A percentile compares a stretch with the other conserved stretches of the same genome.
Evolutionary conservation across 2,888 invertebrate genomes (phyloP).

Genomic region (Papilio demoleus): DNA sequence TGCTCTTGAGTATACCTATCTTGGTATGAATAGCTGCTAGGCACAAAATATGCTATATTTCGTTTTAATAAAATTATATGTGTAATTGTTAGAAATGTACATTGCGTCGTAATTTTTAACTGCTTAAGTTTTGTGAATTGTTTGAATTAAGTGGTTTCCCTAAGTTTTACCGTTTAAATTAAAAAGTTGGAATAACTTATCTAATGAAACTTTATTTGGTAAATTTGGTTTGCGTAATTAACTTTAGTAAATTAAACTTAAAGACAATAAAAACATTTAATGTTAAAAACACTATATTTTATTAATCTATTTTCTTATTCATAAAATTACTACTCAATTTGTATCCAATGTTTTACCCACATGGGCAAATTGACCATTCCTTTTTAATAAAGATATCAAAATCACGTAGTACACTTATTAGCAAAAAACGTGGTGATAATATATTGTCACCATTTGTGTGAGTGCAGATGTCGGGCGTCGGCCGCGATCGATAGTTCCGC

Average conservation of each 20-base stretch:
- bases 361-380: background rate
- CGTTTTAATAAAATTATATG: background rate
- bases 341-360: background rate
- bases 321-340: background rate
- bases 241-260: background rate
- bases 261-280: background rate
- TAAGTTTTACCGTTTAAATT: background rate
- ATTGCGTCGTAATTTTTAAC: constrained; percentile 9
- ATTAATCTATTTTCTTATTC: too few species aligned
- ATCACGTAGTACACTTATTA: background rate
- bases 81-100: background rate
- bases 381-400: background rate
- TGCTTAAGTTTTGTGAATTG: background rate
- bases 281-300: background rate
- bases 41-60: background rate
- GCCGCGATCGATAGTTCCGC: constrained; percentile 54
- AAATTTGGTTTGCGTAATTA: background rate
- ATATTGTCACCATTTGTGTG: constrained; percentile 49
- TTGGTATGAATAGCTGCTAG: background rate
- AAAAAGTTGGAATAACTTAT: background rate
- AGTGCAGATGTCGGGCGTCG: constrained; percentile 45
- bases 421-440: constrained; percentile 26
- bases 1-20: too few species aligned
- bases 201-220: constrained; percentile 1
- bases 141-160: constrained; percentile 2